Base-by-base conservation (phyloP, 2,888 invertebrate species). In the Lissonota sp. region DNA sequence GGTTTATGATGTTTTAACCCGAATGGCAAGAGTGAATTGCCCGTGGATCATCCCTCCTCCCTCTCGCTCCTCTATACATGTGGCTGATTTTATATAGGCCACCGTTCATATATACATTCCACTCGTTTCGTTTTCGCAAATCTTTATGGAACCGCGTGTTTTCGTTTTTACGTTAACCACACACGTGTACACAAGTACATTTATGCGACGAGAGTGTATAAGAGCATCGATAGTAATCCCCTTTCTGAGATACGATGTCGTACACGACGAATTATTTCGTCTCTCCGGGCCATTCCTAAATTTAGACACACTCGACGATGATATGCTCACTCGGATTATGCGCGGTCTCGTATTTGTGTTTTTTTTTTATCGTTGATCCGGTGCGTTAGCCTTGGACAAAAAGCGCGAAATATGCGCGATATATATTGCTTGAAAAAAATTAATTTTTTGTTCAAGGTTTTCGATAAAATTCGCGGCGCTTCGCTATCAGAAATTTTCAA, bases 1-100 rank as follows among this genome's bases (percentile, higher is more conserved):
- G 75, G 84, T 86, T 85, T 86, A 85, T 74, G 85, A 86, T 80
- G 83, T 84, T 84, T 83, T 79, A 82, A 76, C 72, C 71, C 71
- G 70, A 73, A 46, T 69, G 57, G 69, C 70, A 64, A 73, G 70
- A 72, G 73, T 77, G 73, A 80, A 72, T 80, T 69, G 64, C 40
- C 14, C 72, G 16, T 58, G 72, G 57, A 69, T 58, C 63, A 69
- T 46, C 57, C 26, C 37, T n/a, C 42, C 57, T 7, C 60, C 51
- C 62, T 60, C 71, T 12, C 46, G 16, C 42, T 4, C 16, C 0
- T 44, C 4, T 12, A 42, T 57, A 64, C 53, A 72, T 63, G 63
- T 64, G 73, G 46, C 46, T 64, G 57, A 64, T 73, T 12, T 73
- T 57, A 79, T 72, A 67, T 73, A 72, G 67, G 46, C 66, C 46